Base-by-base conservation (phyloP, 2,113 vertebrate species). In the Coryphaenoides rupestris region DNA sequence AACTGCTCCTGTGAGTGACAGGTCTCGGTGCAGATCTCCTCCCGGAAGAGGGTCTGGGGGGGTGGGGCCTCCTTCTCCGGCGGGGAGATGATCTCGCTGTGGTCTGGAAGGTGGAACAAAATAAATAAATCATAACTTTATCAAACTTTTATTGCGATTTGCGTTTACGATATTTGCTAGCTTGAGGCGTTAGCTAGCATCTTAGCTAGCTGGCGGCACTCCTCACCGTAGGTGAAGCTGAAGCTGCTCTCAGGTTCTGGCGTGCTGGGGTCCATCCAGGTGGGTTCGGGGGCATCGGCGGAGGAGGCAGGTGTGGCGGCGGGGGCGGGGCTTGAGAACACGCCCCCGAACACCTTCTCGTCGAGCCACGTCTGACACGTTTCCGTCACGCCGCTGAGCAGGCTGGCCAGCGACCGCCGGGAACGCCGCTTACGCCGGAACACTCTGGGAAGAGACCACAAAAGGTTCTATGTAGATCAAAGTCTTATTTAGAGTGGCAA, bases 301-400 rank as follows among this genome's bases (percentile, higher is more conserved):
- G n/a, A n/a, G n/a, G n/a, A n/a, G n/a, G n/a, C 33, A 58, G 71
- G 50, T 2, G 67, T 72, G 15, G 84, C 6, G 53, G 28, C 7
- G 74, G 71, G 33, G 60, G 26, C 54, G 70, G 21, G 72, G 65
- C 17, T 40, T 40, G 33, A 22, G 19, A 87, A 84, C 12, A 74
- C 46, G 0, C 82, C 81, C 26, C 84, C 75, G 60, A 93, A 91
- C 56, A 89, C 19, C 0, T 77, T 86, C 69, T 86, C 78, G 21
- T 85, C 90, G 53, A 92, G 76, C 92, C 92, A 94, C 0, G 92
- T 87, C 73, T 86, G 81, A 66, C 90, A 91, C 49, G 72, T 81
- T 59, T 86, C 84, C 0, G 75, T 66, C 1, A 93, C 77, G n/a
- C 84, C 74, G 19, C 22, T 84, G 55, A 94, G 85, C 71, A 93